These are phyloP conservation scores for Synanthedon andrenaeformis DNA, from an alignment of 2,888 invertebrate species.

Conservation along the genomic window DNA sequence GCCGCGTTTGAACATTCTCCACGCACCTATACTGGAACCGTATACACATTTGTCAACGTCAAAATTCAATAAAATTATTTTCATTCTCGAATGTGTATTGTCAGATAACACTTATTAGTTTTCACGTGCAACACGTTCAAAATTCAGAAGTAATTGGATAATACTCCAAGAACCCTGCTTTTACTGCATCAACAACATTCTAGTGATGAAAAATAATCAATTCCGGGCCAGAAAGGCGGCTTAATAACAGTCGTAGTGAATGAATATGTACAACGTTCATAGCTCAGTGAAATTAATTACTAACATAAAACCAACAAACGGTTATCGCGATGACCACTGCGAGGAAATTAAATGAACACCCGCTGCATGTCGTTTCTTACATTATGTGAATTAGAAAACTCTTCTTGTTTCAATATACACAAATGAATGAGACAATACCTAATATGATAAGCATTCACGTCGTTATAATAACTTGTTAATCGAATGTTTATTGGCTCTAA, in stretches of 20 bases:
- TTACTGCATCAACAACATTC: neutral
- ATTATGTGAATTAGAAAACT: constrained; percentile 7
- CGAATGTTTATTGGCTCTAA: neutral
- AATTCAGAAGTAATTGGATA: too few species aligned
- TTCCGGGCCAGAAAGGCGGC: constrained; percentile 10
- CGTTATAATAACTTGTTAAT: neutral
- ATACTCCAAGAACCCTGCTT: too few species aligned
- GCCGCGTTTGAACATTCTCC: constrained; percentile 1
- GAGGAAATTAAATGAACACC: constrained; percentile 50
- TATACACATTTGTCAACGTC: neutral
- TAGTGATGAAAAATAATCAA: constrained; percentile 6
- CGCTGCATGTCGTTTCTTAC: constrained; percentile 22
- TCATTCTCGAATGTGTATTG: too few species aligned
- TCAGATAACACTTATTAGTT: too few species aligned
- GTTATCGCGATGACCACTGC: constrained; percentile 40
- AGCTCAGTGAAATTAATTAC: constrained; percentile 54
- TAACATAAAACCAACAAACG: constrained; percentile 48
- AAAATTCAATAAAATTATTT: neutral
- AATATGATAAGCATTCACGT: neutral
- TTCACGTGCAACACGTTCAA: too few species aligned
- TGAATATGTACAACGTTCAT: constrained; percentile 19
- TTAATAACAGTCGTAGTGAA: constrained; percentile 15
- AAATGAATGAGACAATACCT: constrained; percentile 1
- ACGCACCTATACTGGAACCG: neutral
- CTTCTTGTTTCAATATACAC: constrained; percentile 23